Conservation (phyloP, 2,888 invertebrate species). For the Chymomyza amoena region DNA sequence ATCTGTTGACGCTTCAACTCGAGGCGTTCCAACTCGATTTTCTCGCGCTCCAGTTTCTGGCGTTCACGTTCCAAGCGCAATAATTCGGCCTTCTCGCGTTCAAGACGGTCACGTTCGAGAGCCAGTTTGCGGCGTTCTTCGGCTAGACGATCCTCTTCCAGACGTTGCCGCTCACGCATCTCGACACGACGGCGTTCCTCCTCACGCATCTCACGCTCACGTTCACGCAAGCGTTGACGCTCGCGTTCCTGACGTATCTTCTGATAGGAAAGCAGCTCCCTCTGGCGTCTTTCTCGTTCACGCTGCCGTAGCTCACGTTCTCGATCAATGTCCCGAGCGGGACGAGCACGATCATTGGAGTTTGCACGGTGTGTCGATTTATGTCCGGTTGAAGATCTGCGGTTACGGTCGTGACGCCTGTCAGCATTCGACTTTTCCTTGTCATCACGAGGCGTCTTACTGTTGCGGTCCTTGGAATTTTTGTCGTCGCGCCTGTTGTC, state of each 20-base stretch:
- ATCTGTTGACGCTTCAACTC: constrained; percentile 90
- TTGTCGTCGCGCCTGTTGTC: constrained; percentile 48
- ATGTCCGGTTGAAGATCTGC: constrained; percentile 36
- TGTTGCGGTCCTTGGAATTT: constrained; percentile 45
- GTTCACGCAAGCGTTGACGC: constrained; percentile 88
- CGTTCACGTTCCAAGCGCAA: constrained; percentile 90
- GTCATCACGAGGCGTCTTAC: constrained; percentile 40
- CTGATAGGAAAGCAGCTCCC: constrained; percentile 87
- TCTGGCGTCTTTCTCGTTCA: constrained; percentile 77
- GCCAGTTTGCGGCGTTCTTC: constrained; percentile 89
- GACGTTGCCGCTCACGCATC: constrained; percentile 89
- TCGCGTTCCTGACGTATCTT: constrained; percentile 90
- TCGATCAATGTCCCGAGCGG: constrained; percentile 63
- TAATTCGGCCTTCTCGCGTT: constrained; percentile 91
- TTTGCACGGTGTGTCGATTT: constrained; percentile 45
- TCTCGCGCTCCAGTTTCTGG: constrained; percentile 87
- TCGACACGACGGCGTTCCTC: constrained; percentile 89
- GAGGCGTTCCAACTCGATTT: constrained; percentile 87
- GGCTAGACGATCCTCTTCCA: constrained; percentile 90
- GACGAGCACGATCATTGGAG: constrained; percentile 56
- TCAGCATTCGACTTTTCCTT: constrained; percentile 39
- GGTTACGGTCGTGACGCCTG: constrained; percentile 49
- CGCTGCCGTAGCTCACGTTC: constrained; percentile 73
- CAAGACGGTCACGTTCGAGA: constrained; percentile 91
- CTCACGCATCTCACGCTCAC: constrained; percentile 88